Base-by-base conservation (phyloP, 2,888 invertebrate species). In the Parnassius orleans region DNA sequence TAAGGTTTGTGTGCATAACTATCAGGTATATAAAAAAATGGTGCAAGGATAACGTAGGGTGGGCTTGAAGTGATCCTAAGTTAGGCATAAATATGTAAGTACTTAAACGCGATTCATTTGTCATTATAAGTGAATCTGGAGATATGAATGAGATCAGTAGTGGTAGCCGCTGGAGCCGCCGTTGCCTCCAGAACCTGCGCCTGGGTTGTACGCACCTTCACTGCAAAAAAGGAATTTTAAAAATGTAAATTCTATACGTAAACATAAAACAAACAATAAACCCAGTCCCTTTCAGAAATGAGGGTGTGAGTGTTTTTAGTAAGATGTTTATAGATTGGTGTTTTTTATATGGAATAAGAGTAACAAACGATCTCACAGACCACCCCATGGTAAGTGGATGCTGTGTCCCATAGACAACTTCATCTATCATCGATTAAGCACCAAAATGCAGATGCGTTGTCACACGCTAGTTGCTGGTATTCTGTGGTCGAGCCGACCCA, bases 171-270 rank as follows among this genome's bases (percentile, higher is more conserved):
- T 75, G 53, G 77, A 71, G 44, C 84, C 78, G 15, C 70, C 69
- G 54, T 61, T 63, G 24, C 70, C 70, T 41, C 79, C 77, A 48
- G 75, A 69, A 9, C 77, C 75, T 43, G 72, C 69, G 33, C 83
- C 79, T 33, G 75, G 78, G 67, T 85, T 89, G 76, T 90, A 90
- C 1, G 89, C 81, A 33, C 90, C 89, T 72, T 89, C 90, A 46
- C 89, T 89, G 72, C 43, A 80, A 82, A 63, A 63, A 50, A 55
- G 59, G 63, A 63, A 55, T 63, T 63, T 63, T 62, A 69, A 63
- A 68, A 65, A 67, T 60, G 46, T 63, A 44, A 59, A 65, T 60
- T 19, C 60, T 52, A 9, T 10, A 41, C 41, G 19, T 19, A 44
- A 51, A 46, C 19, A 47, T 61, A 44, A 33, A 33, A 33, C 33